Base-by-base conservation (phyloP, 2,797 vertebrate genomes). In the Erethizon dorsatum region DNA sequence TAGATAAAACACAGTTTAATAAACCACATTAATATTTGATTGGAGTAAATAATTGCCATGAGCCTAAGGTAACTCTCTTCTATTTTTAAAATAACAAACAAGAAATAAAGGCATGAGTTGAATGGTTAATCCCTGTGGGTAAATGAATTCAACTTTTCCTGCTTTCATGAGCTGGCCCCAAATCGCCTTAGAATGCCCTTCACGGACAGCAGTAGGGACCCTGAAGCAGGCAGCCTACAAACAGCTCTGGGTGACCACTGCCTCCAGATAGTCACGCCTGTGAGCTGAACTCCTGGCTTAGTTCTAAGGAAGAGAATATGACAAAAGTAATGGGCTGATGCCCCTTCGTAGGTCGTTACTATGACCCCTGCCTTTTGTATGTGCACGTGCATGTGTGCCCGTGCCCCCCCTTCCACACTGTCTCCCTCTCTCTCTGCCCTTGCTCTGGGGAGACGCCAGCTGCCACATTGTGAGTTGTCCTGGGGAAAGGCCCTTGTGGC, bases 1-100 rank as follows among this genome's bases (percentile, higher is more conserved):
- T 45, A 56, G 41, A 89, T 83, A 95, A 71, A 94, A 80, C 22
- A 71, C 28, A 90, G 69, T 75, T 91, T 79, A 85, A 84, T 54
- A 84, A 83, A 37, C 67, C 47, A 50, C 2, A 86, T 50, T 94
- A 90, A 79, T 50, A 85, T 85, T 94, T 90, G 79, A 85, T 18
- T 79, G 10, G 6, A 37, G 6, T 83, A 79, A 89, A 37, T 85
- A 92, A 96, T 54, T 94, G 89, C 86, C 41, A 80, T 31, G 65
- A 89, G 86, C 31, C 79, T 75, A 71, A 96, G 31, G 37, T 61
- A 91, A 95, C 15, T 80, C 22, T 50, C 47, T 65, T 88, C 13
- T 87, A 65, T 59, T 88, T 83, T 63, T 37, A 95, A 94, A 95
- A 84, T 65, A 95, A 86, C 24, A 90, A 92, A 83, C 14, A 75